Evolutionary conservation across 2,113 vertebrate genomes (phyloP).

Genomic region (Hippolais icterina): DNA sequence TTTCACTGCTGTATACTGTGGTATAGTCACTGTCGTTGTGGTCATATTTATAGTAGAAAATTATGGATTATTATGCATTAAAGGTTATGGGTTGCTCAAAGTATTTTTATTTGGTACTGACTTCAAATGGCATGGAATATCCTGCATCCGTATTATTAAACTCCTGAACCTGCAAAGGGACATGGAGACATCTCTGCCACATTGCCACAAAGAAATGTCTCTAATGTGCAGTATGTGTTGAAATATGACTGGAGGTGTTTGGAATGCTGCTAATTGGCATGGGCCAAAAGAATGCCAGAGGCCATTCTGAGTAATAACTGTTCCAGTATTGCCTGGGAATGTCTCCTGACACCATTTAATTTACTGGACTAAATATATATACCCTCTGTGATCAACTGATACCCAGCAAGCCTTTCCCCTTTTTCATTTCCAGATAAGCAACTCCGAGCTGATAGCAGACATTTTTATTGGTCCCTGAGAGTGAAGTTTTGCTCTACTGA

Average conservation of each 20-base stretch:
- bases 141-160: not conserved
- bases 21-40: not conserved
- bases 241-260: not conserved
- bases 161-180: not conserved
- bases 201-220: not conserved
- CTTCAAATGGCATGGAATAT: not conserved
- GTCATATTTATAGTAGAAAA: not conserved
- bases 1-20: not conserved
- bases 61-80: not conserved
- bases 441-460: not conserved
- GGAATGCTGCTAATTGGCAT: not conserved
- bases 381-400: not conserved
- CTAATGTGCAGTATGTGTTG: not conserved
- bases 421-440: conserved; percentile 34
- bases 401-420: not conserved
- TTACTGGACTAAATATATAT: not conserved
- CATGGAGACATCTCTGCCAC: not conserved
- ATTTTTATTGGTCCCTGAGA: not conserved
- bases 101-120: not conserved
- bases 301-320: not conserved
- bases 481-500: not conserved
- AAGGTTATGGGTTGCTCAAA: not conserved
- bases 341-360: not conserved
- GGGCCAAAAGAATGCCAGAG: not conserved
- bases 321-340: not conserved